Conservation (phyloP, 1,140 invertebrate genomes). For the Acromyrmex heyeri region DNA sequence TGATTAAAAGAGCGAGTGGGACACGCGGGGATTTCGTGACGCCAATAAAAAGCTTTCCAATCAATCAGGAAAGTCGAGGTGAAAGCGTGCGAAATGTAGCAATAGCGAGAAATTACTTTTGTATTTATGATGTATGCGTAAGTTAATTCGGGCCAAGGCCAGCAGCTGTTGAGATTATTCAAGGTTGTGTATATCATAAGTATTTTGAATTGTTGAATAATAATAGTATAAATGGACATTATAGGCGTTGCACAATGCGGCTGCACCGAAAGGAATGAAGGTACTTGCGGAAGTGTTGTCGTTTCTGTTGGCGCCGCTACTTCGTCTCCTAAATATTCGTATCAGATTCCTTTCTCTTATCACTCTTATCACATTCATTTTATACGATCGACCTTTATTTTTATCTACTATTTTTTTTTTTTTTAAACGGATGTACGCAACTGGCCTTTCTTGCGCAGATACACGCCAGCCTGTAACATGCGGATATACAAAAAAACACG, state of each 20-base stretch:
- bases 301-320: slow-evolving; percentile 43
- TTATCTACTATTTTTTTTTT: slow-evolving; percentile 54
- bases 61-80: slow-evolving; percentile 22
- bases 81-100: slow-evolving; percentile 59
- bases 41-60: background rate
- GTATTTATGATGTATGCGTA: slow-evolving; percentile 79
- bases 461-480: background rate
- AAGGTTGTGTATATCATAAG: slow-evolving; percentile 87
- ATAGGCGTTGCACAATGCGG: slow-evolving; percentile 67
- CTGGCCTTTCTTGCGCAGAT: background rate
- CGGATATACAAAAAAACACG: background rate
- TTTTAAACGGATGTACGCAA: slow-evolving; percentile 3
- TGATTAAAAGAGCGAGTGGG: background rate
- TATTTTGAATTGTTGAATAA: slow-evolving; percentile 87
- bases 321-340: slow-evolving; percentile 67
- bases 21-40: background rate
- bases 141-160: slow-evolving; percentile 82
- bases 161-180: slow-evolving; percentile 87
- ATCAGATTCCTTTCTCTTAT: slow-evolving; percentile 61
- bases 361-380: slow-evolving; percentile 40
- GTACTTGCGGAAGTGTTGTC: background rate
- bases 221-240: slow-evolving; percentile 77
- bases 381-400: slow-evolving; percentile 60
- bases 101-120: slow-evolving; percentile 80
- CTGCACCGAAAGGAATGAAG: slow-evolving; percentile 6